Evolutionary conservation across 53 echinoderm and acorn worm genomes (phyloP).

Genomic region (Holothuria leucospilota): DNA sequence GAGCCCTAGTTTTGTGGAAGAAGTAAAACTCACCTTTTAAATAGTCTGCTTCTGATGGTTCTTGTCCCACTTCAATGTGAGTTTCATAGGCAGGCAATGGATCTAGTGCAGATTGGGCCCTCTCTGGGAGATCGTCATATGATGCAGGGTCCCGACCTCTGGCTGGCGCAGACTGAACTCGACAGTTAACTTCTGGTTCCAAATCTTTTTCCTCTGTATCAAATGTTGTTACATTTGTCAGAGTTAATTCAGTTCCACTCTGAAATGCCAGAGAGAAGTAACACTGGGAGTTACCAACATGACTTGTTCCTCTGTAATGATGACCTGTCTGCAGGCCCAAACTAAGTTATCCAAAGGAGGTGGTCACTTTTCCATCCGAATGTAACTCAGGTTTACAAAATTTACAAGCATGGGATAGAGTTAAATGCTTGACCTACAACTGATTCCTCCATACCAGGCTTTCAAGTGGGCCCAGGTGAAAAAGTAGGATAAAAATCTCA

Average conservation of each 20-base stretch:
- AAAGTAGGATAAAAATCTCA: too few species aligned
- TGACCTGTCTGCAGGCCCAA: too few species aligned
- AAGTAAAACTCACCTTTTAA: constrained; percentile 14
- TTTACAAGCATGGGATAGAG: too few species aligned
- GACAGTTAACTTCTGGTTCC: background rate
- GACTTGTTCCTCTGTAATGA: too few species aligned
- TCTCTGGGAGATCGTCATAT: background rate
- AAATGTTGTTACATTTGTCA: constrained; percentile 1
- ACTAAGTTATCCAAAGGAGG: too few species aligned
- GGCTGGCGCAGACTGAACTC: constrained; percentile 13
- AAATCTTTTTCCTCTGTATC: background rate
- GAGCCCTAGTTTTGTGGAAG: too few species aligned
- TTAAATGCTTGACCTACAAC: too few species aligned
- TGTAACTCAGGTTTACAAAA: too few species aligned
- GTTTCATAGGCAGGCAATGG: background rate
- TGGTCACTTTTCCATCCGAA: too few species aligned
- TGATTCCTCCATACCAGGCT: too few species aligned
- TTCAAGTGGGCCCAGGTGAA: too few species aligned
- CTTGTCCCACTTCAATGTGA: constrained; percentile 15
- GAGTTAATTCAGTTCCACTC: constrained; percentile 9
- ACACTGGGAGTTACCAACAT: too few species aligned
- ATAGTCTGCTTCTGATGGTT: constrained; percentile 21
- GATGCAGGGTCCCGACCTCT: background rate
- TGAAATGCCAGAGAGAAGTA: background rate
- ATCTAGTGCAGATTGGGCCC: constrained; percentile 11